phyloP scores from a whole-genome alignment of 2,888 invertebrate genomes.

The Torymus auratus region DNA sequence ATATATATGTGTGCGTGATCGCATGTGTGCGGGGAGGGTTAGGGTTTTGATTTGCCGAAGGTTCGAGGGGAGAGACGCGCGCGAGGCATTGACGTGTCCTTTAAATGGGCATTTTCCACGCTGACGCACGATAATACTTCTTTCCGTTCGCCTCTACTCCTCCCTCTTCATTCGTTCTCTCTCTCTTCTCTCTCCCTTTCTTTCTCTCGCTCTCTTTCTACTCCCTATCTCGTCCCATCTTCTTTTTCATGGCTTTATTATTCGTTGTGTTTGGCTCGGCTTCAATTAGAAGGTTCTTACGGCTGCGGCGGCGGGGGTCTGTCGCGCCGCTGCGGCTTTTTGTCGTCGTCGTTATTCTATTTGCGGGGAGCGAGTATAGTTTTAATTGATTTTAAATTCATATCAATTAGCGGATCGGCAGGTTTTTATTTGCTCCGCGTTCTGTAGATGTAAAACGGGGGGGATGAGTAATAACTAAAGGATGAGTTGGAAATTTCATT shows the following conservation, averaged over 20 bases:
- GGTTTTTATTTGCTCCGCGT: neutral
- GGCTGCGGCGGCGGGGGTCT: neutral
- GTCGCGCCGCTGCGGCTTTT: conserved; percentile 11
- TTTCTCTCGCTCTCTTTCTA: neutral
- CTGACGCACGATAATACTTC: conserved; percentile 58
- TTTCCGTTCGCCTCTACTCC: conserved; percentile 45
- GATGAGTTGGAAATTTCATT: conserved; percentile 6
- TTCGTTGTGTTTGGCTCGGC: conserved; percentile 49
- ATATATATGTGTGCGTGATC: conserved; percentile 12
- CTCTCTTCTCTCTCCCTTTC: neutral
- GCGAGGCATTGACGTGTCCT: conserved; percentile 56
- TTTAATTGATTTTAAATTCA: conserved; percentile 47
- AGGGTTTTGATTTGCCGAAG: conserved; percentile 54
- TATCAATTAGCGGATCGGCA: conserved; percentile 8
- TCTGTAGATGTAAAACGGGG: neutral
- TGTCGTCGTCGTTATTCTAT: conserved; percentile 31
- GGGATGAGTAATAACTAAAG: neutral
- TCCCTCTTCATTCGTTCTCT: conserved; percentile 7
- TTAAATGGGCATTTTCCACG: conserved; percentile 58
- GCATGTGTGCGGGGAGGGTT: neutral
- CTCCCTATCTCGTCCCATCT: conserved; percentile 19
- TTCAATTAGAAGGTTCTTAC: conserved; percentile 53
- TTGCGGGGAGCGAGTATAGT: neutral
- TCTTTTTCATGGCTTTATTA: conserved; percentile 53
- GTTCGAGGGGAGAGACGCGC: conserved; percentile 7